Conservation (phyloP, 2,797 vertebrate species). For the Malurus splendens region DNA sequence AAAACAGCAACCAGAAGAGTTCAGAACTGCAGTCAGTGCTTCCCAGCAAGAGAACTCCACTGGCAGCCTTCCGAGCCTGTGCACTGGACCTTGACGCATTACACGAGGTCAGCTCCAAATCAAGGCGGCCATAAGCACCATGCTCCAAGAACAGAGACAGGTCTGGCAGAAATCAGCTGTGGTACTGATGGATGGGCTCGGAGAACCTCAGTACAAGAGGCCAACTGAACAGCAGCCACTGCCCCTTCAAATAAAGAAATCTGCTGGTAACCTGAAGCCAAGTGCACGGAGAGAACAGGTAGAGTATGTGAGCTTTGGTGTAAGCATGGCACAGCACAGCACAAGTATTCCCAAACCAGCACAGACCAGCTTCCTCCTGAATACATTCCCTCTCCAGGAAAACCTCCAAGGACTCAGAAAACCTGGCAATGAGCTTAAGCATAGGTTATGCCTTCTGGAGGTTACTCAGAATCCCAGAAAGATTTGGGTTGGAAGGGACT, state of each 20-base stretch:
- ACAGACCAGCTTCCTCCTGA: background rate
- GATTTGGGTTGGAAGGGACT: background rate
- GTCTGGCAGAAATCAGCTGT: background rate
- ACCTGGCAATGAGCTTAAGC: background rate
- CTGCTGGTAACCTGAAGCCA: background rate
- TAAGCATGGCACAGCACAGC: background rate
- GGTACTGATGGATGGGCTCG: fast-evolving
- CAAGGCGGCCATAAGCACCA: background rate
- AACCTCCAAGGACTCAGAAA: background rate
- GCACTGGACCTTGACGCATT: fast-evolving
- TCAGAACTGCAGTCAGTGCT: background rate
- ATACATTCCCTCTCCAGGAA: background rate
- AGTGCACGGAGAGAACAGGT: fast-evolving
- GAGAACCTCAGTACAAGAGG: background rate
- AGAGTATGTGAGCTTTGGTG: background rate
- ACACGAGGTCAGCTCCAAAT: background rate
- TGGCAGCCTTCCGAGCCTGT: background rate
- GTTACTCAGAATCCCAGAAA: background rate
- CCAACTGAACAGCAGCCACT: background rate
- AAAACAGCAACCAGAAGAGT: background rate
- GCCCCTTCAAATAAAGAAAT: background rate
- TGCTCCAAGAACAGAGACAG: background rate
- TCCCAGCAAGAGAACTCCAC: background rate
- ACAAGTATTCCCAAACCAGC: background rate
- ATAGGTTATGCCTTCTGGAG: background rate